Evolutionary conservation across 2,797 vertebrate species (phyloP).

Genomic region (Xenops minutus): DNA sequence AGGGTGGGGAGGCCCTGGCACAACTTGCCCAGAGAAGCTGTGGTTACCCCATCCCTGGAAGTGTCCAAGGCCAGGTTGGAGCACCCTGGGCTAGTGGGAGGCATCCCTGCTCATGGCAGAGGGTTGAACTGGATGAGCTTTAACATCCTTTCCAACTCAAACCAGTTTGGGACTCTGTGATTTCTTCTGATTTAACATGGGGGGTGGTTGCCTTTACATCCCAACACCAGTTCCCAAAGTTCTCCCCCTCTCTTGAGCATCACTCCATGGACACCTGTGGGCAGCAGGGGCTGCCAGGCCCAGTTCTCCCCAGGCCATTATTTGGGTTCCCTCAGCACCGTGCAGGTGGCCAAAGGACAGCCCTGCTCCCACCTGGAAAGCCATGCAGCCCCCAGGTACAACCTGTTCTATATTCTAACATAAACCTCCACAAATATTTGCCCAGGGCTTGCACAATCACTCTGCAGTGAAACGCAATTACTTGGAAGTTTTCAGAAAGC

Average conservation of each 20-base stretch:
- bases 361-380: neutral
- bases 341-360: neutral
- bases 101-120: neutral
- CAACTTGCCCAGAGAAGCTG: neutral
- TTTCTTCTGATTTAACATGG: neutral
- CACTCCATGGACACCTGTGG: neutral
- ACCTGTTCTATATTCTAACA: neutral
- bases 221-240: neutral
- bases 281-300: neutral
- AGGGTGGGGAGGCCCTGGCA: neutral
- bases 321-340: fast-evolving
- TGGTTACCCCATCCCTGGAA: neutral
- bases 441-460: neutral
- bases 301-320: neutral
- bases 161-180: fast-evolving
- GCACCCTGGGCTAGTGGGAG: fast-evolving
- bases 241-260: neutral
- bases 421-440: slow-evolving; percentile 43
- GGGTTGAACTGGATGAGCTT: too few species aligned
- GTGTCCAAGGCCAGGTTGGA: neutral
- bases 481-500: slow-evolving; percentile 31
- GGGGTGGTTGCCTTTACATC: fast-evolving
- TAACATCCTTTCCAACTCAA: neutral
- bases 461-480: neutral
- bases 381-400: neutral